Evolutionary conservation across 2,797 vertebrate species (phyloP), one percentile per base, ranked within the genome.

Genomic region (Bovichtus diacanthus): DNA sequence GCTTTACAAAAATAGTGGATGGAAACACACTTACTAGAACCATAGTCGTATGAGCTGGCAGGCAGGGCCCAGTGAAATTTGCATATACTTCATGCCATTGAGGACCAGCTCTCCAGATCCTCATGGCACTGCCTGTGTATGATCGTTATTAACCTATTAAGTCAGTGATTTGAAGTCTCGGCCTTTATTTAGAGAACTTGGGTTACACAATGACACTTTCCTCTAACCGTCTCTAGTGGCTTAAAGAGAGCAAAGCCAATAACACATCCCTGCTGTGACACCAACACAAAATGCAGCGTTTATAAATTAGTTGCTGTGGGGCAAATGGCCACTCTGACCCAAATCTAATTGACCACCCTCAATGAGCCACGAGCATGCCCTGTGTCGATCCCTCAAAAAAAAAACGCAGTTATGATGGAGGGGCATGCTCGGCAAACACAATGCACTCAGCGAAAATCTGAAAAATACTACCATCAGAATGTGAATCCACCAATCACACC

Each of bases 251-350:
- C 16, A 51, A 21, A 59, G 56, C 31, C 43, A 53, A 10, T 19
- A 21, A 31, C 5, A 29, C 23, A 10, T 73, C 31, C 63, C 51
- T 47, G 54, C 67, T 41, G 53, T 25, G 72, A 47, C 47, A 60
- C 19, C 36, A 8, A 25, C 13, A n/a, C 4, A 15, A 27, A 59
- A 64, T 44, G 23, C 21, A 25, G 47, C 53, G 21, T 47, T 64
- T 31, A 23, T 18, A 31, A 49, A 27, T 41, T 2, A 55, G 41
- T 7, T 41, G 7, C 18, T 3, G n/a, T 9, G 23, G 38, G 1
- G 19, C 16, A 62, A 41, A 44, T 11, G 38, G 18, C 21, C 8
- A 46, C 27, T 21, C 60, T 27, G 31, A 43, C 19, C 47, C 31
- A 18, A 39, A 68, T 64, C 43, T 6, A 39, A 64, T 36, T 16